Base-by-base conservation (phyloP, 2,888 invertebrate genomes). In the Horisme vitalbata region DNA sequence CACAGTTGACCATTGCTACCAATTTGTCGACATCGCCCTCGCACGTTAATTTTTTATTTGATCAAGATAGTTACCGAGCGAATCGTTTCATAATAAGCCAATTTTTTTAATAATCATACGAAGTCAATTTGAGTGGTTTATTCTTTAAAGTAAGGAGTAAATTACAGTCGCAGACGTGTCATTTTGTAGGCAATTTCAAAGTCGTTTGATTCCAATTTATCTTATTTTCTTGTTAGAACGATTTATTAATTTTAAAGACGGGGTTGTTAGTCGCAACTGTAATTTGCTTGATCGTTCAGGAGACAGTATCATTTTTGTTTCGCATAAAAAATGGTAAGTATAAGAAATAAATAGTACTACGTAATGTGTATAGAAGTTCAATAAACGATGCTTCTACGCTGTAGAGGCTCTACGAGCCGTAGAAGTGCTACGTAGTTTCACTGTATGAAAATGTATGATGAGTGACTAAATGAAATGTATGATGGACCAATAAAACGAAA, bases 1-100 rank as follows among this genome's bases (percentile, higher is more conserved):
- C 20, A 24, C 41, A 52, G 67, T 55, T 75, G 77, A 83, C 51
- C 68, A 76, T 85, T 83, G 71, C 79, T 57, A 69, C 64, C 79
- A 77, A 84, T 85, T 87, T 84, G 81, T 84, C 69, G 71, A 18
- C 18, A 18, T 5, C 73, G 65, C 70, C 69, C 79, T 73, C 77
- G 39, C 54, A 71, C 62, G 75, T 88, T 63, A 81, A 86, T 88
- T 82, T 86, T 88, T 88, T 79, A 89, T 85, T 81, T 72, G 85
- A 81, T 83, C 83, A 83, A 82, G 83, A 79, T 78, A 69, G 76
- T 81, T 81, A 79, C 71, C 61, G 63, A 74, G 80, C 80, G 66
- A 79, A 83, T 79, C 78, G 77, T 83, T 83, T 75, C 69, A 69
- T 88, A 88, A 88, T 89, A 83, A 83, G 84, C 81, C 86, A 86